A percentile compares a stretch with the other conserved stretches of the same genome.
These are phyloP conservation scores for Ophiodon elongatus DNA, from an alignment of 2,113 vertebrate species.

Conservation along the genomic window DNA sequence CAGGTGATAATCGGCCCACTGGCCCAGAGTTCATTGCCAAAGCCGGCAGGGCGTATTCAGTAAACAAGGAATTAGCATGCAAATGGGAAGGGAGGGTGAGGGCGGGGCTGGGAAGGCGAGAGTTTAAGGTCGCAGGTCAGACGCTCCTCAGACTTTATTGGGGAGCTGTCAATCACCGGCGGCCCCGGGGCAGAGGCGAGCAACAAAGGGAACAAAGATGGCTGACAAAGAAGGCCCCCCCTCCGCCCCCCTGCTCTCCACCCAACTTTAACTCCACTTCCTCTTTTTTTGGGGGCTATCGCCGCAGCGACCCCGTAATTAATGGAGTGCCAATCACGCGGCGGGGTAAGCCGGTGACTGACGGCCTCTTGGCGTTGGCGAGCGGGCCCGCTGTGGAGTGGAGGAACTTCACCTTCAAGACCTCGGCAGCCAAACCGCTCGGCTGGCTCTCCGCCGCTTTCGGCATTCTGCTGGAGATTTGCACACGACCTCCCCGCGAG, in stretches of 20 bases:
- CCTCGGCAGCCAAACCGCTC: slow-evolving; percentile 43
- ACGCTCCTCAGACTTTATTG: slow-evolving; percentile 78
- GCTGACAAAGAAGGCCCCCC: slow-evolving; percentile 78
- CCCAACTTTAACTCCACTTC: slow-evolving; percentile 79
- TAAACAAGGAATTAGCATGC: slow-evolving; percentile 89
- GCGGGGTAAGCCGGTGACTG: slow-evolving; percentile 65
- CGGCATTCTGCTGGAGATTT: slow-evolving; percentile 34
- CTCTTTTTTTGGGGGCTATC: slow-evolving; percentile 65
- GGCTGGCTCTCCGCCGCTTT: slow-evolving; percentile 16
- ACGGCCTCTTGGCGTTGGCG: slow-evolving; percentile 65
- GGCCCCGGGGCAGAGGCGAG: slow-evolving; percentile 67
- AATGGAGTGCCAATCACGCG: slow-evolving; percentile 81
- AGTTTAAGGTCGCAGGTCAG: slow-evolving; percentile 82
- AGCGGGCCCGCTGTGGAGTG: slow-evolving; percentile 37
- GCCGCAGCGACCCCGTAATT: slow-evolving; percentile 59
- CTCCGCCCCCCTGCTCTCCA: slow-evolving; percentile 41
- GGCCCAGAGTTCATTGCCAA: slow-evolving; percentile 82
- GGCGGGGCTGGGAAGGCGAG: slow-evolving; percentile 79
- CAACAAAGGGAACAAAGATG: slow-evolving; percentile 85
- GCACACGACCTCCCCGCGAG: not conserved
- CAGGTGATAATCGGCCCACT: slow-evolving; percentile 78
- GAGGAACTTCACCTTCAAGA: slow-evolving; percentile 60
- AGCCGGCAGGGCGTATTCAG: slow-evolving; percentile 80
- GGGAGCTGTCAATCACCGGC: slow-evolving; percentile 84
- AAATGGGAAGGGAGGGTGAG: slow-evolving; percentile 83